Percentiles rank a stretch among this genome's conserved stretches.
Conservation (phyloP, 2,113 vertebrate genomes). For the Rhodinocichla rosea region DNA sequence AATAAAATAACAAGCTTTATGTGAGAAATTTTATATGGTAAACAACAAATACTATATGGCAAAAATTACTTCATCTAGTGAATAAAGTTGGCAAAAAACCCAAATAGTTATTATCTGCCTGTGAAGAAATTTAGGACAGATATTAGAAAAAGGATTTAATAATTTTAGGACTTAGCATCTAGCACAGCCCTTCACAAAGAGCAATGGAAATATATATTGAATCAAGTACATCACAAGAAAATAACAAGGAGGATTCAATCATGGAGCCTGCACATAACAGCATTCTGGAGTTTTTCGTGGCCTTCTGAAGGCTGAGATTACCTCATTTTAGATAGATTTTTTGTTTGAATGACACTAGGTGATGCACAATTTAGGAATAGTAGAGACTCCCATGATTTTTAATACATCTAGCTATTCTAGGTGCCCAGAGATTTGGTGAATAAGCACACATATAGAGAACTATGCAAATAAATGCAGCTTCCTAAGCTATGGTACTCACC, state of each 20-base stretch:
- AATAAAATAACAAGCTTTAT: background rate
- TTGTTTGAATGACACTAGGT: background rate
- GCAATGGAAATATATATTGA: background rate
- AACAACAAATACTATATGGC: rapidly evolving
- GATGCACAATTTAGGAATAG: background rate
- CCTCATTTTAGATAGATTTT: background rate
- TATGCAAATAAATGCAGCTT: background rate
- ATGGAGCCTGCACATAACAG: background rate
- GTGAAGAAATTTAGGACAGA: background rate
- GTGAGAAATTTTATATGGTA: background rate
- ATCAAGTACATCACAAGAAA: background rate
- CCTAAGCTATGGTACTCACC: background rate
- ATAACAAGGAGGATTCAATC: background rate
- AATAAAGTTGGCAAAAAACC: background rate
- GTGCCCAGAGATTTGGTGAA: background rate
- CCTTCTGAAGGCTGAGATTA: background rate
- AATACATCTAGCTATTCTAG: background rate
- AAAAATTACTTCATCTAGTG: background rate
- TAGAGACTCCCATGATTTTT: background rate
- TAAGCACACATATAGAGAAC: background rate
- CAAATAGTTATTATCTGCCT: background rate
- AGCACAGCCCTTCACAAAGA: background rate
- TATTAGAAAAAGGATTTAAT: background rate
- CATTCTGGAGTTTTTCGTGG: background rate
- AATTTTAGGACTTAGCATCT: background rate